Percentiles rank a stretch among this genome's conserved stretches.
phyloP scores from a whole-genome alignment of 1,140 invertebrate genomes.

The Mizuhopecten yessoensis region DNA sequence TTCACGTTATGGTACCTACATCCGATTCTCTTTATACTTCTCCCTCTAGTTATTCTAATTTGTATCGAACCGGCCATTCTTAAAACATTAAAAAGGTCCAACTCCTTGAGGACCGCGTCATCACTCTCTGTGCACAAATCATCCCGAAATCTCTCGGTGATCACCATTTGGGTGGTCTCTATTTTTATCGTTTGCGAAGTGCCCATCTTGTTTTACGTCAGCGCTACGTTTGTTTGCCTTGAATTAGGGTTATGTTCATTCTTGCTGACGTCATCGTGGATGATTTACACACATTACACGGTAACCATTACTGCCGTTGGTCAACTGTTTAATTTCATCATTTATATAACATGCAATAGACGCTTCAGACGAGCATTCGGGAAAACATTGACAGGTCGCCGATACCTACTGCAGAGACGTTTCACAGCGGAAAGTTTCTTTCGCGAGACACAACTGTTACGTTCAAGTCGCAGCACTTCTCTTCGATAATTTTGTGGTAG shows the following conservation, averaged over 20 bases:
- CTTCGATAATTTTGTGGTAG: no score
- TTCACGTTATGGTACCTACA: background rate
- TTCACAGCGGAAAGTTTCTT: background rate
- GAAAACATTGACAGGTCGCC: background rate
- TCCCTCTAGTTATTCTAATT: background rate
- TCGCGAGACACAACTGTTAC: background rate
- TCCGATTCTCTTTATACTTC: background rate
- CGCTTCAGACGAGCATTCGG: background rate
- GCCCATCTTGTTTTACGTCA: background rate
- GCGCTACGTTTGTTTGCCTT: background rate
- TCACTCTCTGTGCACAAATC: background rate
- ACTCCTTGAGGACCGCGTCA: background rate
- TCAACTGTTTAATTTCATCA: background rate
- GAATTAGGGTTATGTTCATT: background rate
- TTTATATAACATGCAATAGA: background rate
- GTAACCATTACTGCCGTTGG: background rate
- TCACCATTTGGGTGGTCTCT: background rate
- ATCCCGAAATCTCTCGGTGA: background rate
- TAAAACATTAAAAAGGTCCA: background rate
- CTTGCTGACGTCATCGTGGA: background rate
- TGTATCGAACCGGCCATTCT: background rate
- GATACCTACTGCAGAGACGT: background rate
- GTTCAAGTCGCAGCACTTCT: background rate
- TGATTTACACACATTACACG: background rate
- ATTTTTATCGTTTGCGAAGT: background rate